Base-by-base conservation (phyloP, 2,888 invertebrate species). In the Macrosiphum euphorbiae region DNA sequence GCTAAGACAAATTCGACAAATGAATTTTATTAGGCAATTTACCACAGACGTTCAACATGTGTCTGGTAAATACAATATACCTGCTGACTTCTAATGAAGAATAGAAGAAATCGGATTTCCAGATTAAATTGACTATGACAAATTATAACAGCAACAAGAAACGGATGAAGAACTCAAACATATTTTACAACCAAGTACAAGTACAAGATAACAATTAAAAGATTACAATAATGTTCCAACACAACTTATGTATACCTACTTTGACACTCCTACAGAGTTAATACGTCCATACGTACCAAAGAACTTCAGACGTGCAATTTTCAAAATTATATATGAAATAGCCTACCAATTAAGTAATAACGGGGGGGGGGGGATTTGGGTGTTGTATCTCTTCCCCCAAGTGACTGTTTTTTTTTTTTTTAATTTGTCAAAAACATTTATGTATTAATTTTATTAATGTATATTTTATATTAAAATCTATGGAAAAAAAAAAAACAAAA, bases 31-130 rank as follows among this genome's bases (percentile, higher is more conserved):
- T 41, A 11, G 84, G 16, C 94, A 95, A 88, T 95, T 94, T 58
- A 92, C 93, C 0, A 94, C 94, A 26, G 94, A 95, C 44, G 94
- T 95, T 8, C 90, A 88, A 3, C 93, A 94, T 84, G 61, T 91
- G 3, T 35, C 84, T n/a, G 95, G 95, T 1, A 87, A 88, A 16
- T 61, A 90, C 24, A 95, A 95, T 87, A 67, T 93, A 10, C 91
- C 94, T 0, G 94, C 94, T 4, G 94, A 95, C 61, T 35, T 94
- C n/a, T 87, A 94, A n/a, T 94, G 94, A 13, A 47, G 94, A 24
- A 86, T 94, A n/a, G 93, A 93, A 41, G 84, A 52, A 11, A 52
- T 94, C 16, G 20, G 13, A 47, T 58, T 41, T 3, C 41, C 84
- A 90, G 13, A 86, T 7, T 1, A 41, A 11, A 44, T 92, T 4